Evolutionary conservation across 2,113 vertebrate species (phyloP).

Genomic region (Upupa epops): DNA sequence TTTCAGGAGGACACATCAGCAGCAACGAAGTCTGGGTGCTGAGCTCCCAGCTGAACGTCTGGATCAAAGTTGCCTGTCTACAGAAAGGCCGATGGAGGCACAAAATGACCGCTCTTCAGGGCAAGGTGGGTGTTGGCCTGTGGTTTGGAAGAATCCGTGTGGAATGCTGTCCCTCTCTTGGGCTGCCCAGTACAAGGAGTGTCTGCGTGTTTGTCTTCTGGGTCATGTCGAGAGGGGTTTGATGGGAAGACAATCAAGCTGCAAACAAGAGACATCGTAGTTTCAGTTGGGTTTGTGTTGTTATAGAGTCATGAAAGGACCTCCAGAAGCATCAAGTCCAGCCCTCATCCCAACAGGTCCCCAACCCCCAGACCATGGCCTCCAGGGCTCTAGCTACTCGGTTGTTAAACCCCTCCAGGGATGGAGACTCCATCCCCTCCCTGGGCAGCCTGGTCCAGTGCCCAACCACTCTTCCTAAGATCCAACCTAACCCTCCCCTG

Average conservation of each 20-base stretch:
- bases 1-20: conserved; percentile 81
- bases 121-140: conserved; percentile 68
- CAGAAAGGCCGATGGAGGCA: conserved; percentile 80
- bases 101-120: conserved; percentile 76
- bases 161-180: not conserved
- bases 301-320: too few relatives aligned
- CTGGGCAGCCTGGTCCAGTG: too few relatives aligned
- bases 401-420: too few relatives aligned
- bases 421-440: too few relatives aligned
- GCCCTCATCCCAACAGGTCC: too few relatives aligned
- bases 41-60: conserved; percentile 76
- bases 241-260: not conserved
- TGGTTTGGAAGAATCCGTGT: not conserved
- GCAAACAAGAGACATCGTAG: not conserved
- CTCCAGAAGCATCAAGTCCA: too few relatives aligned
- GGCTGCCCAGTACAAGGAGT: not conserved
- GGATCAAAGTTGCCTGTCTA: conserved; percentile 78
- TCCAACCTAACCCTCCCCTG: too few relatives aligned
- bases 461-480: too few relatives aligned
- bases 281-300: not conserved
- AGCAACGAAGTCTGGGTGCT: conserved; percentile 79
- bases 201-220: not conserved
- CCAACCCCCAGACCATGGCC: too few relatives aligned
- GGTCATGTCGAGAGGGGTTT: not conserved
- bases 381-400: too few relatives aligned